Conservation (phyloP, 2,888 invertebrate genomes). For the Eupithecia subfuscata region DNA sequence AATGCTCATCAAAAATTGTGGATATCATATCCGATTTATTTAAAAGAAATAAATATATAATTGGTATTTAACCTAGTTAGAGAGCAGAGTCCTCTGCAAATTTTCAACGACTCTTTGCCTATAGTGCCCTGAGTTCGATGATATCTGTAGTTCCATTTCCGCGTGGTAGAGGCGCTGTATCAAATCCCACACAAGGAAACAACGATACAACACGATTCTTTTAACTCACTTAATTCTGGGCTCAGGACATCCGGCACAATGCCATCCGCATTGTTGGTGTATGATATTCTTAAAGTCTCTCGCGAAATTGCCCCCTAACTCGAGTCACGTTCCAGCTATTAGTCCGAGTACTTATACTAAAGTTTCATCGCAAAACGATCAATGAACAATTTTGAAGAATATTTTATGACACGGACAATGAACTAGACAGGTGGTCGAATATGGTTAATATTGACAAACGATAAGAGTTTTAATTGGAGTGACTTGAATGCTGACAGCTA, state of each 20-base stretch:
- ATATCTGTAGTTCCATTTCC: neutral
- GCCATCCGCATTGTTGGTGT: conserved; percentile 72
- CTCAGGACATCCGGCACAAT: conserved; percentile 45
- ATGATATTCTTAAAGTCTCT: conserved; percentile 75
- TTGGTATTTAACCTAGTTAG: too few species aligned
- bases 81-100: too few species aligned
- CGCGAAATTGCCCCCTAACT: conserved; percentile 72
- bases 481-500: conserved; percentile 14
- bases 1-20: neutral
- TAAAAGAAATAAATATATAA: too few species aligned
- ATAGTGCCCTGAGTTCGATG: neutral
- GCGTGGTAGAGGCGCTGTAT: neutral
- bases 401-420: conserved; percentile 63
- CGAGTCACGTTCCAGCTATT: conserved; percentile 79
- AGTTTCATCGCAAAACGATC: conserved; percentile 79
- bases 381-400: conserved; percentile 73
- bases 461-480: conserved; percentile 26
- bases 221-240: neutral
- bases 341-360: conserved; percentile 77
- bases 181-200: neutral
- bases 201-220: neutral
- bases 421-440: conserved; percentile 48
- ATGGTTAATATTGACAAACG: conserved; percentile 38
- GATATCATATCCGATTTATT: too few species aligned
- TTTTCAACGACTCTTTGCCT: neutral